Percentiles rank a stretch among this genome's conserved stretches.
Evolutionary conservation across 2,113 vertebrate species (phyloP).

Genomic region (Crotophaga sulcirostris): DNA sequence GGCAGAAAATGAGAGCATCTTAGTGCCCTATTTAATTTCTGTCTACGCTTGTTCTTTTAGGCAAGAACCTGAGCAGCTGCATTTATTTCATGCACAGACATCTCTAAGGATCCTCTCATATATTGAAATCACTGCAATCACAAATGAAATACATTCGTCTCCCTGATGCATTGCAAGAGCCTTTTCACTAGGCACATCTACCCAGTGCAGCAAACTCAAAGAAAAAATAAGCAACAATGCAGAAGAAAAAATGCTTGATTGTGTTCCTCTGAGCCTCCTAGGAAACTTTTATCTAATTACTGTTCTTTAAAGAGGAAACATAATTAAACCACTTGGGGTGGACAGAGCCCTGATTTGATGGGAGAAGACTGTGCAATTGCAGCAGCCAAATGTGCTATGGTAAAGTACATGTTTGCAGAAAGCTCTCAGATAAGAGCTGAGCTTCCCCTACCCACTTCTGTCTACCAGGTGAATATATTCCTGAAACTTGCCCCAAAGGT

Average conservation of each 20-base stretch:
- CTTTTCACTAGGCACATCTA: neutral
- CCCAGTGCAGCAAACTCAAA: neutral
- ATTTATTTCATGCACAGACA: conserved; percentile 19
- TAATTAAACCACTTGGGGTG: neutral
- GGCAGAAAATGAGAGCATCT: conserved; percentile 2
- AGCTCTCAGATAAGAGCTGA: neutral
- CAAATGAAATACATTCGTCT: conserved; percentile 38
- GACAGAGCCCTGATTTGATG: neutral
- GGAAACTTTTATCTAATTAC: neutral
- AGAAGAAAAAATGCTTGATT: neutral
- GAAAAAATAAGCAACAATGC: neutral
- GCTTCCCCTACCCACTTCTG: neutral
- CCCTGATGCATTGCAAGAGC: neutral
- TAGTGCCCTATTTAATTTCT: neutral
- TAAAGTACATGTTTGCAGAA: neutral
- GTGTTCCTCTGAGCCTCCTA: neutral
- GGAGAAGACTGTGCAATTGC: neutral
- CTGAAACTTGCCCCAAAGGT: neutral
- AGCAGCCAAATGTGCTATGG: fast-evolving
- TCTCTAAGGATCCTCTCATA: conserved; percentile 40
- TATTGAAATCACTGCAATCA: conserved; percentile 28
- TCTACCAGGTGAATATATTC: neutral
- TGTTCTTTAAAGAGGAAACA: conserved; percentile 6
- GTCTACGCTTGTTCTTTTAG: neutral
- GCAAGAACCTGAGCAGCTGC: conserved; percentile 31